Evolutionary conservation across 2,888 invertebrate genomes (phyloP), one percentile per base, ranked within the genome.

Genomic region (Tanytarsus gracilentus): DNA sequence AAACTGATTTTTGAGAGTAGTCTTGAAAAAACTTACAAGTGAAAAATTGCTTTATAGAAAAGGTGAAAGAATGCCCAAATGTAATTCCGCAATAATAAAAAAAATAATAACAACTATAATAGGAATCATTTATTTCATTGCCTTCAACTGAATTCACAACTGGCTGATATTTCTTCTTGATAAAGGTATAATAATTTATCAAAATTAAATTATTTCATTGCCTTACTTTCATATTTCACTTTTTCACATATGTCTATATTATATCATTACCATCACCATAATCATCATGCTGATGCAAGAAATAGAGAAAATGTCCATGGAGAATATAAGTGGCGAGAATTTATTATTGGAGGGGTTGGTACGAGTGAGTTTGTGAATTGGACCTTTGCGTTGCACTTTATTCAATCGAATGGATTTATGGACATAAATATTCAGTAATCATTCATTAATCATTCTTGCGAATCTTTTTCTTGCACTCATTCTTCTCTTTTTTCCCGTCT

Each of bases 111-210:
- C n/a, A n/a, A n/a, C n/a, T n/a, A n/a, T n/a, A 50, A 60, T 50
- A 60, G 60, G 26, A 60, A 60, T 50, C 60, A 60, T 60, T 60
- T 60, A 60, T 60, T 60, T 60, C 50, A 60, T 60, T 60, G 60
- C 60, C 50, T 50, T 50, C 49, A 56, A 23, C 58, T 59, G 58
- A 59, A 59, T 59, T 48, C 58, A 48, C 48, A 59, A 50, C 26
- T 1, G 11, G 2, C 33, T 11, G 4, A n/a, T 44, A 18, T 44
- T 44, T 18, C 30, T 33, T 50, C 16, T 48, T 18, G 27, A 27
- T 50, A 60, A 60, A n/a, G n/a, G n/a, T 33, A 48, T 27, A 49
- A 60, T 30, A 36, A 60, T 60, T 60, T 60, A 60, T 60, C 60
- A 60, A 60, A 50, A 60, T 50, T 60, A 60, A 60, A 60, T 60